Base-by-base conservation (phyloP, 1,140 invertebrate species). In the Eupristina koningsbergeri region DNA sequence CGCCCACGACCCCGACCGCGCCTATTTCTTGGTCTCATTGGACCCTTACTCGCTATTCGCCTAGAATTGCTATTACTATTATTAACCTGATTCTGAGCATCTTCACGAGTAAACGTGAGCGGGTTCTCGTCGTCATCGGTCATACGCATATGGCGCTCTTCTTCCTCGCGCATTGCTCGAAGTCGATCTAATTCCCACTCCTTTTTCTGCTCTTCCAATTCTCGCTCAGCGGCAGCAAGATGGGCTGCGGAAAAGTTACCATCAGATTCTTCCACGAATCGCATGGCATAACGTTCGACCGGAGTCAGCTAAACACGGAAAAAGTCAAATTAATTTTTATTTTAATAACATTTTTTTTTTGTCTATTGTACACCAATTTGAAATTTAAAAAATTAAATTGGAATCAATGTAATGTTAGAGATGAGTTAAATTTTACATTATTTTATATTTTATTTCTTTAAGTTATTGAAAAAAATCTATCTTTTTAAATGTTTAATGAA, bases 241-340 rank as follows among this genome's bases (percentile, higher is more conserved):
- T 97, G 96, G 86, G 98, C 97, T 3, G 96, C 95, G 41, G 95
- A 95, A 91, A 96, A 96, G 8, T 96, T 96, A 29, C 97, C 97
- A 90, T 98, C 97, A 22, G 95, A 95, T 78, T 94, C 94, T 92
- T 99, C 98, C 83, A 99, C 95, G 87, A 98, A 96, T 34, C 95
- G 94, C 94, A 99, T 97, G 31, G 98, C 98, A 92, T 98, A 99
- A 76, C 96, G 94, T 92, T 99, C 98, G 78, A 99, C 95, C 0
- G 97, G 96, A 41, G 96, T 96, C 41, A 99, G 91, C 98, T 99
- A 92, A 36, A 90, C n/a, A 50, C 17, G 3, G 19, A 50, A 74
- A 34, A 8, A 0, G 31, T 45, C 58, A 17, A 8, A 39, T 82
- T 75, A 73, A 19, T 15, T 15, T 50, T 50, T 50, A 50, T 17